Base-by-base conservation (phyloP, 2,888 invertebrate genomes). In the Meta bourneti region DNA sequence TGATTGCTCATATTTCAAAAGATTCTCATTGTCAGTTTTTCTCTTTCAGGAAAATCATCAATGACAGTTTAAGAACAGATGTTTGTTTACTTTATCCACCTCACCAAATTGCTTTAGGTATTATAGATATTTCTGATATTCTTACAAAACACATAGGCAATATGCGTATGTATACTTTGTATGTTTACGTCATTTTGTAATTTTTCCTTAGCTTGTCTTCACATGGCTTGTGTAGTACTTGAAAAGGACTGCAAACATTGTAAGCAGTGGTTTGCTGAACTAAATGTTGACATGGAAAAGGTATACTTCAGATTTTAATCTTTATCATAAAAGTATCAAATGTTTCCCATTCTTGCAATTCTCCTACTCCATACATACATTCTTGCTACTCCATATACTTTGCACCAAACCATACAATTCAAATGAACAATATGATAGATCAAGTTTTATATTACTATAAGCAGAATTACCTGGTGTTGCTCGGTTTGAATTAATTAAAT, bases 241-340 rank as follows among this genome's bases (percentile, higher is more conserved):
- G 98, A 95, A 88, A 97, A 98, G 95, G 97, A 99, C 95, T 96
- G 98, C 69, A 98, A 98, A 94, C 96, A 97, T 95, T 96, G 98
- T 72, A 98, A 98, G 94, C 96, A 97, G 16, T 99, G 99, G 99
- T 99, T 99, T 96, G 98, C 99, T 0, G 99, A 99, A 95, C 95
- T 99, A 13, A 98, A 98, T 95, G 98, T 99, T 0, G 99, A 99
- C 95, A 97, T 99, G 96, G 99, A 99, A 94, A 98, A 98, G 96
- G 98, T 92, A 93, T 61, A 19, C 16, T 16, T 51, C 51, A 34
- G 34, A 34, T 34, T 34, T 34, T 34, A 34, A 34, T 34, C 34
- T n/a, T n/a, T 34, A 1, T 34, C 34, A 34, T 34, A 34, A 34
- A 34, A 34, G 1, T 34, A 34, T 34, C 34, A 34, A 34, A 34